Percentiles rank a stretch among this genome's conserved stretches.
These are phyloP conservation scores for Leptarthrus brevirostris DNA, from an alignment of 2,888 invertebrate species.

Conservation along the genomic window DNA sequence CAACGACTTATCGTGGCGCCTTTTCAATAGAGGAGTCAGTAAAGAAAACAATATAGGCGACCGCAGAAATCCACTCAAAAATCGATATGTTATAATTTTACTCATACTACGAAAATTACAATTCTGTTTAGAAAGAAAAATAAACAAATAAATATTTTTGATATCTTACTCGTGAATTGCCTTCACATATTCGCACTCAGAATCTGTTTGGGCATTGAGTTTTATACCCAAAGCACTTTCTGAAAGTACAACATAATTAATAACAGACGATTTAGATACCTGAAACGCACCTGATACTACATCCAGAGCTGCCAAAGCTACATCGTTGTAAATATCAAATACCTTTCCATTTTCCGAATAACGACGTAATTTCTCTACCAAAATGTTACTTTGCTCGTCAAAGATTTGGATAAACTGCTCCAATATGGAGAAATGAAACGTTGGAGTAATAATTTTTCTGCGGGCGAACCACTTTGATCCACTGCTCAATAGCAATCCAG, in stretches of 20 bases:
- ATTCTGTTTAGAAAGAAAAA: conserved; percentile 63
- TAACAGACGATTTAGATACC: too few relatives aligned
- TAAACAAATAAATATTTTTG: too few relatives aligned
- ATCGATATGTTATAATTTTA: background rate
- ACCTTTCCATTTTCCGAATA: conserved; percentile 60
- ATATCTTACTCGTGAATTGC: too few relatives aligned
- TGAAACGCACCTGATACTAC: conserved; percentile 68
- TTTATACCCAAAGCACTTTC: conserved; percentile 88
- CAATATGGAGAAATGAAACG: conserved; percentile 83
- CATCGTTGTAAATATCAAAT: conserved; percentile 73
- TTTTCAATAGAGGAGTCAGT: too few relatives aligned
- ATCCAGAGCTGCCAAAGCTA: conserved; percentile 72
- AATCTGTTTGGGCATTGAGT: conserved; percentile 77
- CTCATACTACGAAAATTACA: background rate
- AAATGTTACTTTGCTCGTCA: conserved; percentile 72
- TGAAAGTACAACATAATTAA: too few relatives aligned
- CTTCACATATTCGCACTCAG: conserved; percentile 77
- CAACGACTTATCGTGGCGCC: too few relatives aligned
- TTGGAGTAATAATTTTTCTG: conserved; percentile 79
- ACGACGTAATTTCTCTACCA: conserved; percentile 70
- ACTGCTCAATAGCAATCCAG: conserved; percentile 61
- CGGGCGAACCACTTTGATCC: conserved; percentile 73
- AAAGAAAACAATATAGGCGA: too few relatives aligned
- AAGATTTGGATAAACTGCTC: conserved; percentile 77
- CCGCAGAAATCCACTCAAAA: background rate